These are phyloP conservation scores for Naso thynnoides DNA, from an alignment of 2,797 vertebrate genomes.

Conservation along the genomic window DNA sequence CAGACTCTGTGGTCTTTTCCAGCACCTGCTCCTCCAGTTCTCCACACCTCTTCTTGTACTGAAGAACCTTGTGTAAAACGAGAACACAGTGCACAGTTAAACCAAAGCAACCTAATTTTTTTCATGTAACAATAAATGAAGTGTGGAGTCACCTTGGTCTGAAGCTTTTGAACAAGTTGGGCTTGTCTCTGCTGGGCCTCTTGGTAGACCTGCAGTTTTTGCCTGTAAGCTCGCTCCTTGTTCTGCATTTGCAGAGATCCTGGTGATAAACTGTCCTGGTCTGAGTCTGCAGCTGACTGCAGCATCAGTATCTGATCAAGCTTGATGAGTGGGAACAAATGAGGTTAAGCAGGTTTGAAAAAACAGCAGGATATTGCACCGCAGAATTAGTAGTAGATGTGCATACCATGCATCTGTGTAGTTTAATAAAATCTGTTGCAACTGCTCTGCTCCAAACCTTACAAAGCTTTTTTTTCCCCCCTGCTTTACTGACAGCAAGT, in stretches of 20 bases:
- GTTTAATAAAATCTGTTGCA: not conserved
- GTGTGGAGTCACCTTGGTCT: constrained; percentile 82
- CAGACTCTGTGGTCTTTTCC: constrained; percentile 85
- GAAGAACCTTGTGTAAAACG: constrained; percentile 81
- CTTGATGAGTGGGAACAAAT: constrained; percentile 57
- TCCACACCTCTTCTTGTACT: constrained; percentile 87
- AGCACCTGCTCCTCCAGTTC: constrained; percentile 86
- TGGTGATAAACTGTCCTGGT: constrained; percentile 69
- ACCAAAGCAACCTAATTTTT: not conserved
- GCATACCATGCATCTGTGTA: not conserved
- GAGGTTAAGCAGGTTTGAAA: not conserved
- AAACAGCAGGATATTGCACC: not conserved
- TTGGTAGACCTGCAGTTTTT: constrained; percentile 85
- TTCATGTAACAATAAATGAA: not conserved
- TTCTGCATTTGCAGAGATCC: constrained; percentile 71
- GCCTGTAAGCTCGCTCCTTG: constrained; percentile 77
- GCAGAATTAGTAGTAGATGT: not conserved
- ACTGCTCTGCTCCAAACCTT: not conserved
- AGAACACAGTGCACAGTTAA: not conserved
- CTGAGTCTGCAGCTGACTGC: constrained; percentile 73
- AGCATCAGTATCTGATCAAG: constrained; percentile 80
- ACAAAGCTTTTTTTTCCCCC: not conserved
- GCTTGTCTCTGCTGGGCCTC: constrained; percentile 88
- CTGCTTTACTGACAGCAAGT: not conserved
- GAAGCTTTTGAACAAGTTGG: constrained; percentile 87